Base-by-base conservation (phyloP, 2,888 invertebrate species). In the Sinopyrophorus schimmeli region DNA sequence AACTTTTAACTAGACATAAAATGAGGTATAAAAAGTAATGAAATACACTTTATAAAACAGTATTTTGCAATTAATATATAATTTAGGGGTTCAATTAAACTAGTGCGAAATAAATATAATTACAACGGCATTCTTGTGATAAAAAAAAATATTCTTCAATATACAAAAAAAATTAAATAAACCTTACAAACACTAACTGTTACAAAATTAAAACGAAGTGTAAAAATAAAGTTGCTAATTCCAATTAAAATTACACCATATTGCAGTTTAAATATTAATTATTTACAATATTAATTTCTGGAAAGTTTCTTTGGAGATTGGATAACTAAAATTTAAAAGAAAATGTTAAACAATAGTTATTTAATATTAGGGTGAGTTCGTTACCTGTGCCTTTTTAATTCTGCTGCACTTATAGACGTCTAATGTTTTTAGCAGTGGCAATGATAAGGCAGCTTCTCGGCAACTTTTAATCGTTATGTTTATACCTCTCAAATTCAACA, bases 401-500 rank as follows among this genome's bases (percentile, higher is more conserved):
- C 61, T 59, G 35, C 55, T 50, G 46, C 64, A 65, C 41, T 67
- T 64, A 20, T 59, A 60, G 10, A 67, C 63, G 43, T 62, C 61
- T 50, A 67, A 47, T 20, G 53, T 53, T 56, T 62, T 51, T 20
- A 67, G 53, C 23, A 57, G 58, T 7, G 65, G 65, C 21, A 65
- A 40, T 6, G 61, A 60, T 9, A 65, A 54, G 5, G 64, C 64
- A 14, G 67, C 65, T 53, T 65, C 65, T 30, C 62, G 53, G 37
- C 67, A 67, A 42, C 63, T 65, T 50, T 60, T 62, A 40, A 65
- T 63, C 3, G 65, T 67, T 42, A 67, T 64, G 53, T 63, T 62
- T 7, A 63, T 43, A 9, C 62, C 63, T 39, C 62, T 53, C 27
- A 67, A 58, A 47, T 63, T 63, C 3, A 67, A 47, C 17, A 55